Percentiles rank a stretch among this genome's conserved stretches.
Evolutionary conservation across 2,888 invertebrate genomes (phyloP).

Genomic region (Parnassius smintheus): DNA sequence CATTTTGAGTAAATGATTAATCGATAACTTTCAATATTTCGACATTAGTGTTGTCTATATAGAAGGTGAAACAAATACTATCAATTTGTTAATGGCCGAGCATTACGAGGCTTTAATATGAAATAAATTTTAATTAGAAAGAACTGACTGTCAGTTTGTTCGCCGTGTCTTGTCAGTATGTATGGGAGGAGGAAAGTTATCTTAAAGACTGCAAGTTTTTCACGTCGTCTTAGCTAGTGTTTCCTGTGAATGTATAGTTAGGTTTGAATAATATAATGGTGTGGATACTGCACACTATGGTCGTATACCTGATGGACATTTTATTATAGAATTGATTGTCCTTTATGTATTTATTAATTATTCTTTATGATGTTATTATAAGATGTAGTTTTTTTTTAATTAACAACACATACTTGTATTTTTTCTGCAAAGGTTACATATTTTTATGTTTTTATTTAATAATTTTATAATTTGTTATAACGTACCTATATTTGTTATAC

Average conservation of each 20-base stretch:
- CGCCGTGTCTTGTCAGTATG: slow-evolving; percentile 69
- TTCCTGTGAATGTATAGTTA: slow-evolving; percentile 62
- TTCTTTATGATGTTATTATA: background rate
- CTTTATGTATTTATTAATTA: background rate
- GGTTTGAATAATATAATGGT: slow-evolving; percentile 37
- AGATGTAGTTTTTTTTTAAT: background rate
- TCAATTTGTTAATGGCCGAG: too few relatives aligned
- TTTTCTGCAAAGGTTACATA: background rate
- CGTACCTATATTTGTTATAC: too few relatives aligned
- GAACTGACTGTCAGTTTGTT: slow-evolving; percentile 27
- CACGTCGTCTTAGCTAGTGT: slow-evolving; percentile 65
- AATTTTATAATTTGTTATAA: background rate
- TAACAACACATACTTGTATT: background rate
- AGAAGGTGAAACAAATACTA: too few relatives aligned
- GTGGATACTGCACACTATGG: slow-evolving; percentile 30
- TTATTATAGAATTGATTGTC: background rate
- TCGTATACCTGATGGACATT: background rate
- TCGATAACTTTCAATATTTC: too few relatives aligned
- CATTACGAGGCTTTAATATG: background rate
- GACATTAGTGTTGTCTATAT: too few relatives aligned
- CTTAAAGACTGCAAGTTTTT: slow-evolving; percentile 77
- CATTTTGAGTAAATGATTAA: too few relatives aligned
- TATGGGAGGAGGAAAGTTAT: slow-evolving; percentile 54
- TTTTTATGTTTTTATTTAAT: background rate
- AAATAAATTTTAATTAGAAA: slow-evolving; percentile 1